A percentile compares a stretch with the other conserved stretches of the same genome.
phyloP scores from a whole-genome alignment of 1,140 invertebrate genomes.

The Geopemphigus sp. region DNA sequence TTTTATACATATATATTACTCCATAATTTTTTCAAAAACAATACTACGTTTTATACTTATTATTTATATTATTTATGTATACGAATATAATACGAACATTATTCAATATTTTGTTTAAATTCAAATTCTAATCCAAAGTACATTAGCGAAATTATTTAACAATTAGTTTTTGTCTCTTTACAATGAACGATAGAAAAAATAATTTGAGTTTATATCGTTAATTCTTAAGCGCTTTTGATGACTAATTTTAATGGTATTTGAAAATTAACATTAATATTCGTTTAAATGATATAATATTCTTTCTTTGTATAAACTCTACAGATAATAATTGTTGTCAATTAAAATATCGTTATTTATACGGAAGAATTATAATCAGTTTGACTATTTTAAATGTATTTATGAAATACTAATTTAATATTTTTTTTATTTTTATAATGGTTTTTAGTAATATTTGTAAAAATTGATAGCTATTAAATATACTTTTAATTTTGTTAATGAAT shows the following conservation, averaged over 20 bases:
- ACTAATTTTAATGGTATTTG: not conserved
- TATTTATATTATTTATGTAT: not conserved
- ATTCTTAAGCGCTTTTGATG: not conserved
- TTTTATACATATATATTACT: not conserved
- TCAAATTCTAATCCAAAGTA: not conserved
- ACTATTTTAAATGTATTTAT: too few species aligned
- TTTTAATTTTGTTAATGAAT: too few species aligned
- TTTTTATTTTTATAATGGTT: too few species aligned
- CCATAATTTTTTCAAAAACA: not conserved
- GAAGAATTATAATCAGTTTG: not conserved
- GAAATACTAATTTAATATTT: too few species aligned
- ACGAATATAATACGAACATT: not conserved
- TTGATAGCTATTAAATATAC: too few species aligned
- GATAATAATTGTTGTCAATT: too few species aligned
- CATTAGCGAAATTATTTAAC: not conserved
- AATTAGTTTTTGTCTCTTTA: not conserved
- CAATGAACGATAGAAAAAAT: not conserved
- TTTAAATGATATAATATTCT: not conserved
- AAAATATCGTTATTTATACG: not conserved
- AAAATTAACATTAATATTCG: not conserved
- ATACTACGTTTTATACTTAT: not conserved
- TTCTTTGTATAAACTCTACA: not conserved
- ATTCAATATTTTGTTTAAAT: constrained; percentile 3
- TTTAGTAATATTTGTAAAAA: too few species aligned
- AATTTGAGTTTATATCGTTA: not conserved